These are phyloP conservation scores for Halichoeres trimaculatus DNA, from an alignment of 2,113 vertebrate species.

Conservation along the genomic window DNA sequence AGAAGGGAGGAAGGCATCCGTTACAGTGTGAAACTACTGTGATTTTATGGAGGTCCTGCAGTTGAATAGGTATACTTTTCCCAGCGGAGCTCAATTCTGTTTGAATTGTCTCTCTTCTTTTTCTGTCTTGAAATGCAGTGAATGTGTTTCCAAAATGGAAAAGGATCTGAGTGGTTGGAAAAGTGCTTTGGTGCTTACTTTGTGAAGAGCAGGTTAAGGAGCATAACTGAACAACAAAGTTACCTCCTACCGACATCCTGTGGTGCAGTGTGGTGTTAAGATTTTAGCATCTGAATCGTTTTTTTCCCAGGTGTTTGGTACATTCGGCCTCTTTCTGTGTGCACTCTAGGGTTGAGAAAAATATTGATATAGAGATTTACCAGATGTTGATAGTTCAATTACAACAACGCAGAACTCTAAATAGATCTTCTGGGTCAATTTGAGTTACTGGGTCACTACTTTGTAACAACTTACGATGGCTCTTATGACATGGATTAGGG, in stretches of 20 bases:
- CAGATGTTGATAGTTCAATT: too few relatives aligned
- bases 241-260: not conserved
- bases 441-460: too few relatives aligned
- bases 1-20: slow-evolving; percentile 72
- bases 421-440: too few relatives aligned
- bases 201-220: slow-evolving; percentile 30
- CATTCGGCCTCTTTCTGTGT: too few relatives aligned
- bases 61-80: slow-evolving; percentile 73
- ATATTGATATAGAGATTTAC: too few relatives aligned
- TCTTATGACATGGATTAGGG: too few relatives aligned
- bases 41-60: slow-evolving; percentile 63
- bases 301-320: not conserved
- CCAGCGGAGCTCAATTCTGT: slow-evolving; percentile 55
- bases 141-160: slow-evolving; percentile 44
- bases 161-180: slow-evolving; percentile 25
- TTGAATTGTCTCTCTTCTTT: slow-evolving; percentile 52
- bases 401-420: too few relatives aligned
- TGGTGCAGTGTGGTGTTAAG: slow-evolving; percentile 3
- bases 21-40: slow-evolving; percentile 71
- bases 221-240: slow-evolving; percentile 4
- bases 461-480: too few relatives aligned
- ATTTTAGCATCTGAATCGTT: not conserved
- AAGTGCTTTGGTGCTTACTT: slow-evolving; percentile 33
- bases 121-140: slow-evolving; percentile 46
- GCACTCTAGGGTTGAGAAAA: too few relatives aligned